A percentile compares a stretch with the other conserved stretches of the same genome.
Conservation (phyloP, 2,797 vertebrate species). For the Sibirionetta formosa region DNA sequence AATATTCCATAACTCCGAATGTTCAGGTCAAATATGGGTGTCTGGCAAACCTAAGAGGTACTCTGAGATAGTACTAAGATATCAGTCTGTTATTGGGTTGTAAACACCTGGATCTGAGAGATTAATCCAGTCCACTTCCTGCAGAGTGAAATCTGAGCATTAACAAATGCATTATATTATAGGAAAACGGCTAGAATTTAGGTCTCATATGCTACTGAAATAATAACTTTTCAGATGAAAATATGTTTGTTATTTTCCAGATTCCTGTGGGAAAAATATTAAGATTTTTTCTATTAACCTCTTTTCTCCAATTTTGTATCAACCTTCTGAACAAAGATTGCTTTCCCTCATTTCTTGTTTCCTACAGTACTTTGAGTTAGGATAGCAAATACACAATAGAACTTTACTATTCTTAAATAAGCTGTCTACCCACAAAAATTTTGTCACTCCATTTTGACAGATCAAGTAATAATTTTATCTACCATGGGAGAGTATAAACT, state of each 20-base stretch:
- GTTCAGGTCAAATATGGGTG: background rate
- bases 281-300: constrained; percentile 9
- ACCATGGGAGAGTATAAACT: constrained; percentile 79
- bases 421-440: constrained; percentile 77
- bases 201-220: constrained; percentile 6
- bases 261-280: background rate
- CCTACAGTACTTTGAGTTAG: constrained; percentile 39
- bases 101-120: background rate
- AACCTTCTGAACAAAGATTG: constrained; percentile 32
- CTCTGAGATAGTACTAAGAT: background rate
- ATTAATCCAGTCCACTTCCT: background rate
- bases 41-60: background rate
- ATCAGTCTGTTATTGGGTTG: background rate
- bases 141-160: background rate
- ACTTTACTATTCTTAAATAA: constrained; percentile 76
- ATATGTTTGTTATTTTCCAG: background rate
- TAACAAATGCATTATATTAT: background rate
- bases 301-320: background rate
- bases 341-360: constrained; percentile 55
- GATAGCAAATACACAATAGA: constrained; percentile 73
- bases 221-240: constrained; percentile 10
- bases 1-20: background rate
- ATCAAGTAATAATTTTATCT: constrained; percentile 84
- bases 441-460: constrained; percentile 81
- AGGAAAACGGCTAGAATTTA: background rate